Evolutionary conservation across 2,888 invertebrate genomes (phyloP).

Genomic region (Lydus trimaculatus): DNA sequence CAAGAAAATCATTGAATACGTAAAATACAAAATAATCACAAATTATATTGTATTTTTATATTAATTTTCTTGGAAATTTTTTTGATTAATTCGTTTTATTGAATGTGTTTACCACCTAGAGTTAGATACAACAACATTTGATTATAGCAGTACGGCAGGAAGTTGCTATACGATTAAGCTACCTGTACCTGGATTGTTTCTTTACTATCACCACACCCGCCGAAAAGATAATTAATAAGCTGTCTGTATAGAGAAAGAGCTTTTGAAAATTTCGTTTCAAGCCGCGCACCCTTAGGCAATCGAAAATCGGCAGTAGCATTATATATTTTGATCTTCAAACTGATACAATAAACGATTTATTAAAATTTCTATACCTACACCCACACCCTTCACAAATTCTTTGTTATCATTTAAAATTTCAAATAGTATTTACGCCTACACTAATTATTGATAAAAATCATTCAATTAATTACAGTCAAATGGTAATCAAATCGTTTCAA

Average conservation of each 20-base stretch:
- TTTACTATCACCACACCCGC: slow-evolving; percentile 30
- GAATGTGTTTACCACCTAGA: slow-evolving; percentile 26
- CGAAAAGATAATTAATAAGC: slow-evolving; percentile 24
- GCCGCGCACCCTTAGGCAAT: background rate
- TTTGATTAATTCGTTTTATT: slow-evolving; percentile 1
- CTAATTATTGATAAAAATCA: slow-evolving; percentile 7
- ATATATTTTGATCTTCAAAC: background rate
- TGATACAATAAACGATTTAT: background rate
- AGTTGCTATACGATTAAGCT: slow-evolving; percentile 39
- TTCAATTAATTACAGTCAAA: slow-evolving; percentile 22
- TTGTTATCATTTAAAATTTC: no score
- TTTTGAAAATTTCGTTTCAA: background rate
- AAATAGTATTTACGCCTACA: background rate
- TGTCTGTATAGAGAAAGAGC: background rate
- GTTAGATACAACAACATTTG: slow-evolving; percentile 37
- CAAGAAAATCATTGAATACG: no score
- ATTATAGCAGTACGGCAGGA: slow-evolving; percentile 44
- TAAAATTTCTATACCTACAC: no score
- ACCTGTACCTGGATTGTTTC: slow-evolving; percentile 36
- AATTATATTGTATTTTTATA: no score
- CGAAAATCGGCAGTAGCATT: background rate
- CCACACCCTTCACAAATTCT: no score
- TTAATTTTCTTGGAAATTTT: background rate
- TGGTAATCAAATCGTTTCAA: slow-evolving; percentile 9
- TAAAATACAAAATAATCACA: no score